phyloP scores from a whole-genome alignment of 2,113 vertebrate genomes.

The Lipophrys pholis region DNA sequence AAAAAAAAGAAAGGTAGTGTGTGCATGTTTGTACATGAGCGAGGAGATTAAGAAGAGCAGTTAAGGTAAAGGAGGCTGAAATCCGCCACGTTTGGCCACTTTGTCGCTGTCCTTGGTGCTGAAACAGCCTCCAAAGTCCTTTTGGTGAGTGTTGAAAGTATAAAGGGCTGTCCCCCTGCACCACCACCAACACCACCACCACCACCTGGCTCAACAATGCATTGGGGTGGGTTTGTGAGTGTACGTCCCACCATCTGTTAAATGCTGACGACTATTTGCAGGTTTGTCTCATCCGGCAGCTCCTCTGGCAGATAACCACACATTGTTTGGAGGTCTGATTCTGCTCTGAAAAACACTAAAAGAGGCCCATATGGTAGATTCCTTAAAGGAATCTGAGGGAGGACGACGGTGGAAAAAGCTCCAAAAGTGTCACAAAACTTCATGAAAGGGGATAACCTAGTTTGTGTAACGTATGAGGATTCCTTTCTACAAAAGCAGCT shows the following conservation, averaged over 20 bases:
- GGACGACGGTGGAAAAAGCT: conserved; percentile 22
- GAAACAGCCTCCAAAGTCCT: conserved; percentile 32
- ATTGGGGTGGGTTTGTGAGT: conserved; percentile 34
- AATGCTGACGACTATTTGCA: conserved; percentile 15
- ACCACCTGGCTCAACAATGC: background rate
- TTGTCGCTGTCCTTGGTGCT: conserved; percentile 58
- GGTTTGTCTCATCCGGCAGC: conserved; percentile 21
- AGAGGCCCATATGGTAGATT: conserved; percentile 48
- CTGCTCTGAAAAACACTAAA: conserved; percentile 22
- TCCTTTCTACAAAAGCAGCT: no score
- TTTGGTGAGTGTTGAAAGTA: conserved; percentile 55
- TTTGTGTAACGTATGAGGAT: background rate
- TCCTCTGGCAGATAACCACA: conserved; percentile 40
- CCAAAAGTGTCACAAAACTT: conserved; percentile 41
- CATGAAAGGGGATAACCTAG: background rate
- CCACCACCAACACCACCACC: conserved; percentile 6
- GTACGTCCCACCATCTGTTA: conserved; percentile 62
- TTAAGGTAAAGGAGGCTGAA: background rate
- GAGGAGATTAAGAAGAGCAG: background rate
- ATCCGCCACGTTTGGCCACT: background rate
- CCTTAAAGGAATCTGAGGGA: conserved; percentile 8
- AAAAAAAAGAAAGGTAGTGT: background rate
- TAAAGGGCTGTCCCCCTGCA: conserved; percentile 17
- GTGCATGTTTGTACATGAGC: background rate
- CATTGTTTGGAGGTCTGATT: conserved; percentile 18